These are phyloP conservation scores for Cephalopterus ornatus DNA, from an alignment of 2,113 vertebrate species.

Conservation along the genomic window DNA sequence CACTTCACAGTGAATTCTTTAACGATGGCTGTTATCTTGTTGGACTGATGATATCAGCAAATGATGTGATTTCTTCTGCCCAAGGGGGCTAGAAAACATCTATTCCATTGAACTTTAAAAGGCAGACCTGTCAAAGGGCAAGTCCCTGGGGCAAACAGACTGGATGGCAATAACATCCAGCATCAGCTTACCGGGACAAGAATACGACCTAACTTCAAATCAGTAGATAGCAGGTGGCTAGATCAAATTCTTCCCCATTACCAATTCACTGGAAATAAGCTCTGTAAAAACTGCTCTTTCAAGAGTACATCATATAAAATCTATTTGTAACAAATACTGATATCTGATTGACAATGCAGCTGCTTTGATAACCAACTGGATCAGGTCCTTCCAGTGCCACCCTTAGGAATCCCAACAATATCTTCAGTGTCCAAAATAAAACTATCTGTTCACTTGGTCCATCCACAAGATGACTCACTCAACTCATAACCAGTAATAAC, in stretches of 20 bases:
- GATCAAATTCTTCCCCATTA: slow-evolving; percentile 32
- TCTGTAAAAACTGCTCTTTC: neutral
- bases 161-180: slow-evolving; percentile 42
- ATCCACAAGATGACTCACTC: neutral
- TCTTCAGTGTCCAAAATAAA: neutral
- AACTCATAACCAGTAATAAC: neutral
- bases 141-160: neutral
- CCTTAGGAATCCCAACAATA: neutral
- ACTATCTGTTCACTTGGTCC: neutral
- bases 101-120: slow-evolving; percentile 55
- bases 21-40: neutral
- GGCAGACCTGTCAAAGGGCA: slow-evolving; percentile 41
- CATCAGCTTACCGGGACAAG: slow-evolving; percentile 38
- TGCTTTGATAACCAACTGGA: neutral
- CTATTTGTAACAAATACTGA: neutral
- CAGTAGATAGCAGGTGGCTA: slow-evolving; percentile 14
- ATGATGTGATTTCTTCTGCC: slow-evolving; percentile 36
- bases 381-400: neutral
- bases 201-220: slow-evolving; percentile 37
- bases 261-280: slow-evolving; percentile 9
- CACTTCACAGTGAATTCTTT: slow-evolving; percentile 12
- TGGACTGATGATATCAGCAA: slow-evolving; percentile 52
- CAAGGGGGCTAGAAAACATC: slow-evolving; percentile 22
- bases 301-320: neutral
- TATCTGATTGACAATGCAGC: neutral